These are phyloP conservation scores for Heliopora coerulea DNA, from an alignment of 92 coral and sea anemone species.

Conservation along the genomic window DNA sequence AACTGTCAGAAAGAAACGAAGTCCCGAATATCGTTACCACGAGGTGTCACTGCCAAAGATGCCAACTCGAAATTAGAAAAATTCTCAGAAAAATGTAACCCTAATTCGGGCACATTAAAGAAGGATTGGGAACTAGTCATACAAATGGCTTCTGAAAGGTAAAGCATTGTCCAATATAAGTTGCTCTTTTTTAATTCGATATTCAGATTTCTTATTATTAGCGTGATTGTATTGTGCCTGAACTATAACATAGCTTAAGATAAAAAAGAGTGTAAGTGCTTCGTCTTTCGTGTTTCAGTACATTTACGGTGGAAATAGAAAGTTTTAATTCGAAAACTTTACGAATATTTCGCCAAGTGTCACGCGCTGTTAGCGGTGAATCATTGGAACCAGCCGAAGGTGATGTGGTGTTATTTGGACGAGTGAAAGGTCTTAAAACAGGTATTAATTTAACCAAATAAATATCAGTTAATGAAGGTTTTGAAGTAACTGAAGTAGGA, in stretches of 20 bases:
- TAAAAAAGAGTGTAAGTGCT: not conserved
- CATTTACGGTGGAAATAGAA: constrained; percentile 26
- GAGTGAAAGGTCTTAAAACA: constrained; percentile 42
- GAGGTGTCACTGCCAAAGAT: too few relatives aligned
- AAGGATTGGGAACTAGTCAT: too few relatives aligned
- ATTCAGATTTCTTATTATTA: too few relatives aligned
- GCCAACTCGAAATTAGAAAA: too few relatives aligned
- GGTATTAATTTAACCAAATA: constrained; percentile 17
- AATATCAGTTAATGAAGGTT: not conserved
- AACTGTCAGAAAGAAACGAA: too few relatives aligned
- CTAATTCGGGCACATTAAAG: too few relatives aligned
- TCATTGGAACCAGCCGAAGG: constrained; percentile 82
- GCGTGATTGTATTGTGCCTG: not conserved
- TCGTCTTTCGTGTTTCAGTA: not conserved
- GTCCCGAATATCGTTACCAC: too few relatives aligned
- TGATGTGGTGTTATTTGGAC: constrained; percentile 81
- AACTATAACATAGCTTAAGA: not conserved
- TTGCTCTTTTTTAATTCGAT: too few relatives aligned
- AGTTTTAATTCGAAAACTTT: constrained; percentile 13
- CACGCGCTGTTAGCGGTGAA: constrained; percentile 90
- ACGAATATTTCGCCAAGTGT: constrained; percentile 83
- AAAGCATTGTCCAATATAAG: too few relatives aligned
- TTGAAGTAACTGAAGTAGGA: too few relatives aligned
- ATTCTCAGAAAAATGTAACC: too few relatives aligned
- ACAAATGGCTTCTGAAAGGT: too few relatives aligned